These are phyloP conservation scores for Semicossyphus pulcher DNA, from an alignment of 2,113 vertebrate genomes.

Conservation along the genomic window DNA sequence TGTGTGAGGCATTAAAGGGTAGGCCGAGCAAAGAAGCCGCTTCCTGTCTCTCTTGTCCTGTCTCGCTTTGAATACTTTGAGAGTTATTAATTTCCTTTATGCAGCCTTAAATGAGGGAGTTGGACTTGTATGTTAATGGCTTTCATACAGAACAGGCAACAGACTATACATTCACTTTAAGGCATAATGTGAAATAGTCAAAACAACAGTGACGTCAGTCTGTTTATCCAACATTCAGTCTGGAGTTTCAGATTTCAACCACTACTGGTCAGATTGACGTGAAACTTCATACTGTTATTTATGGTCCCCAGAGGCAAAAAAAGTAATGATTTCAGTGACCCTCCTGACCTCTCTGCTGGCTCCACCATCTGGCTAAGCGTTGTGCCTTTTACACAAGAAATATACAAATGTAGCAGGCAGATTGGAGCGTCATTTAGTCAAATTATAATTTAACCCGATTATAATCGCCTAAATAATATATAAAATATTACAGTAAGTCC, in stretches of 20 bases:
- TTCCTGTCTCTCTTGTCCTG: too few species aligned
- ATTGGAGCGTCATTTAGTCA: background rate
- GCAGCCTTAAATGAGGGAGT: too few species aligned
- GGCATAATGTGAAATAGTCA: background rate
- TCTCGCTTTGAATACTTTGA: too few species aligned
- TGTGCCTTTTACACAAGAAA: background rate
- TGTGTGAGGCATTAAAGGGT: too few species aligned
- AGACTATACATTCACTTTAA: background rate
- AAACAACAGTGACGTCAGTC: background rate
- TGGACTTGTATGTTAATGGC: too few species aligned
- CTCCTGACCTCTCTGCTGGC: background rate
- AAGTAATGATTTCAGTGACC: slow-evolving; percentile 2
- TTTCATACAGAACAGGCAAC: too few species aligned
- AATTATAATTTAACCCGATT: too few species aligned
- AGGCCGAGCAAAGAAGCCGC: too few species aligned
- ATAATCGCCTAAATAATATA: too few species aligned
- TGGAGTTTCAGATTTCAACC: background rate
- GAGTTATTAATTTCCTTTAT: too few species aligned
- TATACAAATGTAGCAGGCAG: background rate
- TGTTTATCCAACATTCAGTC: background rate
- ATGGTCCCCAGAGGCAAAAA: background rate
- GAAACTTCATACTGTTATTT: slow-evolving; percentile 5
- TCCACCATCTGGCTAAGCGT: background rate
- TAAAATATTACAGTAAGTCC: too few species aligned
- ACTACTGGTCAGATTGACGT: background rate